Percentiles rank a stretch among this genome's conserved stretches.
These are phyloP conservation scores for Julus scandinavius DNA, from an alignment of 2,888 invertebrate genomes.

Conservation along the genomic window DNA sequence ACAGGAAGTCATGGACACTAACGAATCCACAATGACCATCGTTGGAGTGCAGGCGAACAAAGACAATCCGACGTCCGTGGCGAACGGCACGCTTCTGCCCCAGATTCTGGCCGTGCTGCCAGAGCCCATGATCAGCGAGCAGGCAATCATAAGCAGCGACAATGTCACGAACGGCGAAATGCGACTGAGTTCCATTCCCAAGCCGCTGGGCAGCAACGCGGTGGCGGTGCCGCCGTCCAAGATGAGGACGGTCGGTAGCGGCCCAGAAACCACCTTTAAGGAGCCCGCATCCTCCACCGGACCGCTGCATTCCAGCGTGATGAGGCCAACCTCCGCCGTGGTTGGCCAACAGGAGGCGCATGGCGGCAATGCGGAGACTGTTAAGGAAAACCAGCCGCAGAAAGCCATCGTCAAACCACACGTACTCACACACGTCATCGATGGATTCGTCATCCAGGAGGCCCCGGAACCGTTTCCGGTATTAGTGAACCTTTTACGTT, in stretches of 20 bases:
- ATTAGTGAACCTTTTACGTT: slow-evolving; percentile 54
- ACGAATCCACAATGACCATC: neutral
- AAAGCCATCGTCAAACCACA: slow-evolving; percentile 96
- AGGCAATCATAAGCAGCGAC: neutral
- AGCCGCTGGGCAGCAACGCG: neutral
- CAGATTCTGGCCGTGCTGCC: neutral
- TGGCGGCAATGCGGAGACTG: neutral
- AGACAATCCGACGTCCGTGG: neutral
- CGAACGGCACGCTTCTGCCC: neutral
- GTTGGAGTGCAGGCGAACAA: neutral
- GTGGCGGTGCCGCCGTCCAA: slow-evolving; percentile 6
- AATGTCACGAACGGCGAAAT: neutral
- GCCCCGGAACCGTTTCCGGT: slow-evolving; percentile 71
- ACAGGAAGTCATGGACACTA: neutral
- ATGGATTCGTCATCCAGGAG: slow-evolving; percentile 96
- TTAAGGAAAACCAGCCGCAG: slow-evolving; percentile 67
- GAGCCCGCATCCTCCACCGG: neutral
- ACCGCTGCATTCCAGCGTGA: neutral
- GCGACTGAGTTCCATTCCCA: neutral
- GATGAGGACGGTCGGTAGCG: slow-evolving; percentile 36
- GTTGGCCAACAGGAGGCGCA: neutral
- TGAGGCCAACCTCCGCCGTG: neutral
- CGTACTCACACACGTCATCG: slow-evolving; percentile 94
- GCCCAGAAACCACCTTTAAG: neutral
- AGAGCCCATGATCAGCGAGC: neutral